These are phyloP conservation scores for Tortrix viridana DNA, from an alignment of 2,888 invertebrate genomes.

Conservation along the genomic window DNA sequence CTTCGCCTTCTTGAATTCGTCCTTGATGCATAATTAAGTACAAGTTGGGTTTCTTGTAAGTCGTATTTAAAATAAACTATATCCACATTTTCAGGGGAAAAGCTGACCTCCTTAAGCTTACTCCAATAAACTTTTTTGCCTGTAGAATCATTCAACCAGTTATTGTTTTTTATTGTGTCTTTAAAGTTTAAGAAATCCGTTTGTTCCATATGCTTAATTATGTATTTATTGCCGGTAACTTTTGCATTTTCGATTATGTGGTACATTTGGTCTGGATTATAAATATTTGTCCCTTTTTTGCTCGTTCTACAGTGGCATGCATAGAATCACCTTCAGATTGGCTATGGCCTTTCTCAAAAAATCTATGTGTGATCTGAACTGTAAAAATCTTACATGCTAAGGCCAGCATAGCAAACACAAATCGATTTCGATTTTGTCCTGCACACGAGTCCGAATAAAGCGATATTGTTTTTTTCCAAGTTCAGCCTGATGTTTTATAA, in stretches of 20 bases:
- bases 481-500: conserved; percentile 30
- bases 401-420: conserved; percentile 33
- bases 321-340: conserved; percentile 37
- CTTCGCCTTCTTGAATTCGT: not conserved
- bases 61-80: not conserved
- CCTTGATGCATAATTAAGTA: not conserved
- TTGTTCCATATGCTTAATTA: not conserved
- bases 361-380: conserved; percentile 30
- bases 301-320: conserved; percentile 10
- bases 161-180: not conserved
- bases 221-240: conserved; percentile 5
- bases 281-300: conserved; percentile 17
- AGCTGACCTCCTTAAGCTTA: not conserved
- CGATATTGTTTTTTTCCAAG: conserved; percentile 8
- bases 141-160: not conserved
- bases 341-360: conserved; percentile 37
- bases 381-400: conserved; percentile 12
- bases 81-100: not conserved
- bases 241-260: conserved; percentile 9
- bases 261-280: conserved; percentile 31
- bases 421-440: conserved; percentile 35
- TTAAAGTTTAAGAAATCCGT: not conserved
- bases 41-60: not conserved
- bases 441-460: conserved; percentile 33
- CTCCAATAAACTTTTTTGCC: not conserved